Conservation (phyloP, 1,140 invertebrate species). For the Drosophila guanche region DNA sequence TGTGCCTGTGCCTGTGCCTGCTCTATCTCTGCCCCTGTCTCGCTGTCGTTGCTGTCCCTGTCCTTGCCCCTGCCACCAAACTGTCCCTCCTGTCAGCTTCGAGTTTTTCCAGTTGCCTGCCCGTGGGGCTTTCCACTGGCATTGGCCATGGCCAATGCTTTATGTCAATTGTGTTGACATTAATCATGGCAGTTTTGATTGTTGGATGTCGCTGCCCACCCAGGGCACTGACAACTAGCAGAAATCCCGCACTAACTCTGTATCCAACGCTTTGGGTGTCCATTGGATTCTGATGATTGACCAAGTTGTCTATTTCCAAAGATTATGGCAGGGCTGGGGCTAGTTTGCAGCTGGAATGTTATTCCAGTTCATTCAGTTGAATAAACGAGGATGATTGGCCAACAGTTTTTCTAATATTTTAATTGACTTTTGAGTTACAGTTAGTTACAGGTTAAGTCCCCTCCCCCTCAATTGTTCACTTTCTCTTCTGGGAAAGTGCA, state of each 20-base stretch:
- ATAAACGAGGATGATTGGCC: not conserved
- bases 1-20: not conserved
- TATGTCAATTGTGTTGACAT: conserved; percentile 79
- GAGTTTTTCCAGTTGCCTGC: conserved; percentile 61
- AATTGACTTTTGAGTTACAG: too few relatives aligned
- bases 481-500: too few relatives aligned
- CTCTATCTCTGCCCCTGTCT: too few relatives aligned
- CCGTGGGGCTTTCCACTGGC: conserved; percentile 16
- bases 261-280: conserved; percentile 33
- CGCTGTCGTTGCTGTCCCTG: too few relatives aligned
- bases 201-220: conserved; percentile 65
- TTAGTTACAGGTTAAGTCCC: too few relatives aligned
- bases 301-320: conserved; percentile 1
- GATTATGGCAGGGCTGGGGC: not conserved
- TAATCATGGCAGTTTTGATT: conserved; percentile 78
- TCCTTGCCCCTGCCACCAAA: not conserved
- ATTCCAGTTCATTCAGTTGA: conserved; percentile 2
- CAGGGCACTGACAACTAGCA: conserved; percentile 46
- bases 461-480: too few relatives aligned
- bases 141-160: conserved; percentile 45
- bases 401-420: too few relatives aligned
- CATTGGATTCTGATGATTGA: conserved; percentile 19
- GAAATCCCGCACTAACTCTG: conserved; percentile 24
- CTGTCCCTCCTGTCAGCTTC: conserved; percentile 15
- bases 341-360: not conserved